A percentile compares a stretch with the other conserved stretches of the same genome.
Conservation (phyloP, 2,888 invertebrate genomes). For the Tanytarsus gracilentus region DNA sequence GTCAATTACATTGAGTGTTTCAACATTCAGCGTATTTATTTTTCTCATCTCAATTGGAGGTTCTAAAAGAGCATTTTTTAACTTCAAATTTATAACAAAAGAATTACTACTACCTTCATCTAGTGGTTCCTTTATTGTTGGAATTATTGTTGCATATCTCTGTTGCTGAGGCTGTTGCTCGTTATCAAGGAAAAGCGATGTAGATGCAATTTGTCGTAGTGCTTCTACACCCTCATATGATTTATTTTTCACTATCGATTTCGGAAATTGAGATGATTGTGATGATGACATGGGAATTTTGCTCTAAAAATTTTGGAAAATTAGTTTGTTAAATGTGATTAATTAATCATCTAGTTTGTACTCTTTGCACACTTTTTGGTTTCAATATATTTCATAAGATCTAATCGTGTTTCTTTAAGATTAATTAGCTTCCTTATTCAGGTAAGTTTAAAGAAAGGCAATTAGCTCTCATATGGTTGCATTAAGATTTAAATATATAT, state of each 20-base stretch:
- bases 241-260: slow-evolving; percentile 29
- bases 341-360: too few species aligned
- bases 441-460: too few species aligned
- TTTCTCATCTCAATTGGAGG: slow-evolving; percentile 40
- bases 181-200: slow-evolving; percentile 45
- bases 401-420: too few species aligned
- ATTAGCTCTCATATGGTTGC: too few species aligned
- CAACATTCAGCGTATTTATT: slow-evolving; percentile 38
- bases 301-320: too few species aligned
- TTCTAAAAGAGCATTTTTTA: slow-evolving; percentile 31
- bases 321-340: too few species aligned
- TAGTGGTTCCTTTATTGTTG: slow-evolving; percentile 42
- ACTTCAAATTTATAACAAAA: neutral
- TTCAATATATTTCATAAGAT: too few species aligned
- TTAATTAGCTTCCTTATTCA: too few species aligned
- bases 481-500: neutral
- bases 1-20: slow-evolving; percentile 36
- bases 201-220: slow-evolving; percentile 43
- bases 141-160: too few species aligned
- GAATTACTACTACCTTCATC: slow-evolving; percentile 35
- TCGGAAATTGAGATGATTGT: slow-evolving; percentile 28
- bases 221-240: slow-evolving; percentile 42
- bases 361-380: neutral
- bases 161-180: slow-evolving; percentile 43
- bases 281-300: slow-evolving; percentile 29